These are phyloP conservation scores for Fragum sueziense DNA, from an alignment of 2,888 invertebrate genomes.

Conservation along the genomic window DNA sequence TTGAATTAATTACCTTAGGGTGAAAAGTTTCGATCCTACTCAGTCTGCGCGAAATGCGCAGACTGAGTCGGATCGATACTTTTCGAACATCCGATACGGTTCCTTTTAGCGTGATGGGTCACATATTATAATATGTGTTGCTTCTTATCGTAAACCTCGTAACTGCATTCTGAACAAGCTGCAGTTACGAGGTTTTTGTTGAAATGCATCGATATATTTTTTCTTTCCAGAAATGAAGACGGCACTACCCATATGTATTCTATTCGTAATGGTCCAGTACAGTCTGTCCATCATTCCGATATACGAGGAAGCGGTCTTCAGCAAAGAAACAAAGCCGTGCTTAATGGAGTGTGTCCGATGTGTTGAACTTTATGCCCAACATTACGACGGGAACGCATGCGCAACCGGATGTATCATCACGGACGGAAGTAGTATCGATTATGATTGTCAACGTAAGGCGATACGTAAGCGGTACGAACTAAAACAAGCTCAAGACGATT, in stretches of 20 bases:
- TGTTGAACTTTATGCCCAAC: conserved; percentile 51
- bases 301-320: not conserved
- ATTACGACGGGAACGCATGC: conserved; percentile 56
- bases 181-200: no score
- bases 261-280: conserved; percentile 15
- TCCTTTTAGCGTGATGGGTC: no score
- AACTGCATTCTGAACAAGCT: no score
- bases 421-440: conserved; percentile 50
- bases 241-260: not conserved
- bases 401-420: conserved; percentile 49
- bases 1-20: no score
- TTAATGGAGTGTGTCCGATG: conserved; percentile 57
- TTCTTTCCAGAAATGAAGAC: conserved; percentile 19
- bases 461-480: conserved; percentile 38
- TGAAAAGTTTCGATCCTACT: no score
- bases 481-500: conserved; percentile 38
- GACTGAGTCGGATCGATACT: no score
- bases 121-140: no score
- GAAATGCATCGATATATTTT: no score
- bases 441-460: conserved; percentile 45
- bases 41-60: no score
- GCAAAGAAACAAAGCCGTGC: conserved; percentile 37
- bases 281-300: not conserved
- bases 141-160: no score
- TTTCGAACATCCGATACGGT: no score